Evolutionary conservation across 2,113 vertebrate genomes (phyloP), one percentile per base, ranked within the genome.

Genomic region (Gopherus evgoodei): DNA sequence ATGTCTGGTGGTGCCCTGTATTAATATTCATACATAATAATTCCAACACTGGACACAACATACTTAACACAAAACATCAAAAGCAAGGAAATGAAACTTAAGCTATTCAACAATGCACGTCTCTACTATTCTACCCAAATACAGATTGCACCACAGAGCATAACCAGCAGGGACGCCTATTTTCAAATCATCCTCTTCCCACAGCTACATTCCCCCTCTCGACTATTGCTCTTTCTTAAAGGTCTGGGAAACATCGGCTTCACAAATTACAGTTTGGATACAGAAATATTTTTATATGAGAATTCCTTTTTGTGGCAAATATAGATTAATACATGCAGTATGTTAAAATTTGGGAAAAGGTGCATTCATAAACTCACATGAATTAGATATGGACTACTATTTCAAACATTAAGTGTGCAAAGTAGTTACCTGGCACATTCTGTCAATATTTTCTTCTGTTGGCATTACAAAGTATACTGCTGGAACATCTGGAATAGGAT

Each of bases 381-480:
- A 86, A 88, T 38, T 22, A 54, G 2, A 56, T 24, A 56, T 0
- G 24, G 42, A 25, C 14, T 54, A 49, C n/a, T 13, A 50, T 79
- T 38, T 59, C 53, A 90, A 93, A 86, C 13, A 86, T 4, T 6
- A 88, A 92, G 80, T 10, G 79, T 27, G 83, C 21, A 95, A 94
- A 25, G 22, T 50, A 35, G 75, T 96, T 98, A 99, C 99, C 99
- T 99, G 99, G 94, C 99, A 99, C 97, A 99, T 99, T 96, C 99
- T 98, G 97, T 99, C 99, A 93, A 99, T 98, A 96, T 99, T 99
- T 98, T 99, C 99, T 97, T 99, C 99, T 93, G 99, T 99, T 96
- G 99, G 99, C 99, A 99, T 99, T 83, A 99, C 97, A 94, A 99
- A 99, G 96, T 99, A 99, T 93, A 99, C 94, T 85, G 99, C 99